Base-by-base conservation (phyloP, 2,113 vertebrate species). In the Choloepus hoffmanni region DNA sequence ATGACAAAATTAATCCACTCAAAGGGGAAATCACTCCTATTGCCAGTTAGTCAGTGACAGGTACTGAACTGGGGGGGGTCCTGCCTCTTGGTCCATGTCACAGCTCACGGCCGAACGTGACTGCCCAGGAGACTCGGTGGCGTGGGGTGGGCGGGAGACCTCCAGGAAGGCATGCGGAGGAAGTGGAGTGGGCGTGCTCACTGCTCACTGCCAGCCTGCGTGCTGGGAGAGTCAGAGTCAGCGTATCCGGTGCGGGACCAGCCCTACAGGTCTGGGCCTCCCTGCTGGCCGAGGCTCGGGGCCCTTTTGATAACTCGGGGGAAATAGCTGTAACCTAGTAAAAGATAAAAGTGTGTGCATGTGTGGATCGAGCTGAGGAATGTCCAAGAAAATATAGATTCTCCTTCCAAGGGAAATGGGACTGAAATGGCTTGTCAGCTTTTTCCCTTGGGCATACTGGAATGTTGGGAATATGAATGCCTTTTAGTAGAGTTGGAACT, bases 141-240 rank as follows among this genome's bases (percentile, higher is more conserved):
- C 16, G 73, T 62, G 73, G 62, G 12, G 70, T 90, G 82, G 94
- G 96, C n/a, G 67, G 95, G 95, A 78, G 60, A 94, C 30, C 92
- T 97, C 72, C 92, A 5, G 90, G 95, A 97, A 95, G 36, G 48
- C 26, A 3, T 21, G 36, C 77, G 3, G 78, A 96, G 88, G 96
- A 95, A 96, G 74, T 62, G 26, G 7, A 81, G 95, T 92, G 72
- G 60, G 45, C 0, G 8, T 14, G 6, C 36, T 21, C 2, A 62
- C 26, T 3, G 50, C 43, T 65, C 30, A 45, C 43, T 45, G 43
- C 43, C 43, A 45, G 89, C 55, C n/a, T 43, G 77, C 4, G 0
- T 3, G 9, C 13, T 9, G 23, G 18, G 21, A 89, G 40, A 55
- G 40, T 45, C 65, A 79, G 68, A 79, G 68, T 7, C 33, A 2